These are phyloP conservation scores for Papio anubis DNA, from an alignment of 2,113 vertebrate species.

Conservation along the genomic window DNA sequence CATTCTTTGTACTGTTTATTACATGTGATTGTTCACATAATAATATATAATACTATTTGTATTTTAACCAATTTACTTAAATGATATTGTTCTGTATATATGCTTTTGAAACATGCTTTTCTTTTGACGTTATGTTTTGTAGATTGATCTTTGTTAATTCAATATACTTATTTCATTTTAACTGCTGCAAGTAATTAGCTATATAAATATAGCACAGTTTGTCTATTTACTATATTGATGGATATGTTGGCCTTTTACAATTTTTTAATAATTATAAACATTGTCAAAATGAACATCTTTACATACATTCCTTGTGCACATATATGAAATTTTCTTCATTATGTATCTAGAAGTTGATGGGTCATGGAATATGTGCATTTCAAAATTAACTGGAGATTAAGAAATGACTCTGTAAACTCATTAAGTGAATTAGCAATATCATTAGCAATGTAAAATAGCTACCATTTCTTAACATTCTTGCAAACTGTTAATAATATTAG, in stretches of 20 bases:
- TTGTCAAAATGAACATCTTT: not conserved
- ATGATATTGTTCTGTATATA: not conserved
- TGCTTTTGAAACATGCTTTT: not conserved
- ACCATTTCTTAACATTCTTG: not conserved
- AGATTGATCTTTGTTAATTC: not conserved
- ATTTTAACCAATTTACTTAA: conserved; percentile 1
- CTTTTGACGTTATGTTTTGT: not conserved
- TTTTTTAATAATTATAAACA: not conserved
- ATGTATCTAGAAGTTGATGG: not conserved
- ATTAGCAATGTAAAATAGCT: not conserved
- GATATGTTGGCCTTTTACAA: not conserved
- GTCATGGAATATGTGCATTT: not conserved
- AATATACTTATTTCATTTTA: not conserved
- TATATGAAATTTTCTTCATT: not conserved
- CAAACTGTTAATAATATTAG: not conserved
- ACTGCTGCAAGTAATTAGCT: not conserved
- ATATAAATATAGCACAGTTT: not conserved
- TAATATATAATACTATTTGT: not conserved
- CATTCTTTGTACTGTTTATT: not conserved
- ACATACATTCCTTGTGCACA: not conserved
- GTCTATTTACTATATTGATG: not conserved
- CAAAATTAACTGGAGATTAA: not conserved
- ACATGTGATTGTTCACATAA: not conserved
- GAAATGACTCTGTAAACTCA: not conserved
- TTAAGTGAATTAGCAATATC: not conserved